phyloP scores from a whole-genome alignment of 2,113 vertebrate genomes.

The Oncorhynchus masou region DNA sequence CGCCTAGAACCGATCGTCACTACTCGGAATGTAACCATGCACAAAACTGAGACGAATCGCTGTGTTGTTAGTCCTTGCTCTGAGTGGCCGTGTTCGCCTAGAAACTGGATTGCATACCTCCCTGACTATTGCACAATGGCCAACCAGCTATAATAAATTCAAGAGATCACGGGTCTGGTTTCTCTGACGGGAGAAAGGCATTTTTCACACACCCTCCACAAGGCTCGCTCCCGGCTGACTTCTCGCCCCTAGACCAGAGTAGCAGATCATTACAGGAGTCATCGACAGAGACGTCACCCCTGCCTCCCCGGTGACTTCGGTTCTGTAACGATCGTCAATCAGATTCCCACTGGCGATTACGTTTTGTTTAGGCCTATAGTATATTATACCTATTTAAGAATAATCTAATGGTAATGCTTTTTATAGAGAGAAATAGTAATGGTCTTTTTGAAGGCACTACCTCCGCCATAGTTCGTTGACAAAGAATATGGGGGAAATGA shows the following conservation, averaged over 20 bases:
- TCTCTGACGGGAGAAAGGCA: conserved; percentile 63
- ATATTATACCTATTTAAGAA: not conserved
- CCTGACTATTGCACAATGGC: conserved; percentile 69
- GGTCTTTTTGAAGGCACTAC: too few relatives aligned
- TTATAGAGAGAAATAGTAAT: too few relatives aligned
- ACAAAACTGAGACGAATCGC: not conserved
- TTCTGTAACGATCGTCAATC: conserved; percentile 28
- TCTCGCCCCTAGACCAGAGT: conserved; percentile 57
- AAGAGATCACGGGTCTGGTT: conserved; percentile 74
- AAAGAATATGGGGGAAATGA: too few relatives aligned
- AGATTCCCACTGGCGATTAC: not conserved
- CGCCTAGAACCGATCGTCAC: too few relatives aligned
- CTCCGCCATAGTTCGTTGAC: too few relatives aligned
- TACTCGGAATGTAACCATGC: not conserved
- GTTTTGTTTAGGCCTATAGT: not conserved
- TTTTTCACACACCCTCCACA: conserved; percentile 46
- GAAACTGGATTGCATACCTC: conserved; percentile 53
- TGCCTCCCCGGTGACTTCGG: conserved; percentile 37
- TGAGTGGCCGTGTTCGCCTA: not conserved
- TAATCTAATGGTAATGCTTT: not conserved
- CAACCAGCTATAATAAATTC: conserved; percentile 72
- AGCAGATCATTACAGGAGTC: conserved; percentile 50
- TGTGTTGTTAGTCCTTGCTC: not conserved
- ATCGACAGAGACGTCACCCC: conserved; percentile 19
- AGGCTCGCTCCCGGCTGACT: conserved; percentile 51